These are phyloP conservation scores for Lepidurus arcticus DNA, from an alignment of 1,140 invertebrate species.

Conservation along the genomic window DNA sequence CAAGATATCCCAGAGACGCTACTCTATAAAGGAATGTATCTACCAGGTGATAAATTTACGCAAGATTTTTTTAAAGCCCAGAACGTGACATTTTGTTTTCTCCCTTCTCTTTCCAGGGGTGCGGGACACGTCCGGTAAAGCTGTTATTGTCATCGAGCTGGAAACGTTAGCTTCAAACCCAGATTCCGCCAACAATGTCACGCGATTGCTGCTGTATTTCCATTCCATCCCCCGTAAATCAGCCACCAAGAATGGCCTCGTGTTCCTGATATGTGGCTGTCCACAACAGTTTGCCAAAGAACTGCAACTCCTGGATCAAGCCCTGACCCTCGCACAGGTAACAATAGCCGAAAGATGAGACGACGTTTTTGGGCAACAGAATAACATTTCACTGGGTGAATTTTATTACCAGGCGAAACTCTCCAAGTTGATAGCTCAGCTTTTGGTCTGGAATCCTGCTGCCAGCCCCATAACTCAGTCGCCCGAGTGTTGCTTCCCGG, in stretches of 20 bases:
- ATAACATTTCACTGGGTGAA: not conserved
- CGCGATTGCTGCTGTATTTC: constrained; percentile 29
- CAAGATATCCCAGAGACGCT: not conserved
- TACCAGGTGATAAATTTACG: not conserved
- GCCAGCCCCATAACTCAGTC: not conserved
- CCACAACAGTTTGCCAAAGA: constrained; percentile 26
- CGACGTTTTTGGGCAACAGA: not conserved
- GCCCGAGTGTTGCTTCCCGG: not conserved
- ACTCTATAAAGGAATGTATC: not conserved
- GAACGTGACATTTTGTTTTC: not conserved
- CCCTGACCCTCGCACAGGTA: constrained; percentile 28
- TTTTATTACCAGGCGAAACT: constrained; percentile 6
- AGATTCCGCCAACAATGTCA: constrained; percentile 23
- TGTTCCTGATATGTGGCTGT: constrained; percentile 26
- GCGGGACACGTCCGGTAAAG: constrained; percentile 23
- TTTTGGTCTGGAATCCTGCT: constrained; percentile 10
- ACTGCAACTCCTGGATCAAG: constrained; percentile 27
- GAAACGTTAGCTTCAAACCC: constrained; percentile 26
- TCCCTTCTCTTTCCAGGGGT: not conserved
- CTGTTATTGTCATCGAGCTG: constrained; percentile 29
- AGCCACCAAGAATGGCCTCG: constrained; percentile 31
- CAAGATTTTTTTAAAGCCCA: not conserved
- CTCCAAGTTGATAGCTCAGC: constrained; percentile 4
- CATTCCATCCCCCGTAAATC: constrained; percentile 33
- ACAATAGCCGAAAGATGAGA: not conserved